Base-by-base conservation (phyloP, 2,888 invertebrate genomes). In the Ptycholaimellus sp. region DNA sequence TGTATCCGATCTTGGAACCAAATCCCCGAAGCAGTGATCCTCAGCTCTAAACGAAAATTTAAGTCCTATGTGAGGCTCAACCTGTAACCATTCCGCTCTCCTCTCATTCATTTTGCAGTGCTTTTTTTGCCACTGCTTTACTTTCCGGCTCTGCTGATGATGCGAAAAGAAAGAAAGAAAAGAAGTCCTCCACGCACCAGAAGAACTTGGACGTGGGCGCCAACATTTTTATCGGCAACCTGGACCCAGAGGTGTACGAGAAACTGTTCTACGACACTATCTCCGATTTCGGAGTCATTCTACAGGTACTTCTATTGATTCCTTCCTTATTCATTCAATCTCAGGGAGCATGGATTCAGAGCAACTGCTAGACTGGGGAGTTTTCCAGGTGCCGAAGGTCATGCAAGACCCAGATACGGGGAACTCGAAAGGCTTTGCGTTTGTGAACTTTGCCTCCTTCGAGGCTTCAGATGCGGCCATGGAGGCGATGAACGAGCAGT, bases 401-500 rank as follows among this genome's bases (percentile, higher is more conserved):
- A 99, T 99, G 93, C 68, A 96, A 56, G 96, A 96, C 61, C 87
- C 90, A 1, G 93, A 96, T 56, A 87, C 93, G 1, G 96, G 96
- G 11, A 96, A 93, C 56, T 90, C 90, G 0, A 96, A 96, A 63
- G 96, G 96, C 1, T 99, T 85, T 59, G 96, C 96, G 0, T 96
- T 99, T 56, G 87, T 99, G 40, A 99, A 96, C 62, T 96, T 90
- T 61, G 96, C 93, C 1, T 90, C 87, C 46, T 96, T 96, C 57
- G 96, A 99, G 56, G 93, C 96, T 0, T 90, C 93, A 0, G 96
- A 96, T 59, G 87, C 93, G 0, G 82, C 93, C 0, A 87, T 96
- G 56, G 96, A 96, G 61, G 93, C 96, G 0, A 99, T 99, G 96
- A 96, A 99, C 60, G 93, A 96, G 9, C 96, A 96, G 57, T 96